Conservation (phyloP, 2,888 invertebrate genomes). For the Eilema sororculum region DNA sequence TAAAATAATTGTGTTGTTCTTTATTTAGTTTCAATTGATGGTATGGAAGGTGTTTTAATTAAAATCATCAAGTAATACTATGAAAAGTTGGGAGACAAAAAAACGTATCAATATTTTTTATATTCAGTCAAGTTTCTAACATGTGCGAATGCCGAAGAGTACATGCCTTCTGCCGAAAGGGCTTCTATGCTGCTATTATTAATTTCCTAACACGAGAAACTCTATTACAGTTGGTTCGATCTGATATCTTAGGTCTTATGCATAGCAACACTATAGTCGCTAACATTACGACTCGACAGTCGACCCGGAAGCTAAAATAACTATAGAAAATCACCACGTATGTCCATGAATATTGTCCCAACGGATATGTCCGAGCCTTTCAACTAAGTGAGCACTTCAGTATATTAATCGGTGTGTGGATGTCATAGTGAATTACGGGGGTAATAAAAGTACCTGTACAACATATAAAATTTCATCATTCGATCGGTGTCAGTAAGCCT, state of each 20-base stretch:
- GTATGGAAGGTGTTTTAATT: too few species aligned
- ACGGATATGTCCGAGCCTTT: neutral
- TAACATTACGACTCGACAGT: neutral
- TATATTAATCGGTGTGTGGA: neutral
- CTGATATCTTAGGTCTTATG: neutral
- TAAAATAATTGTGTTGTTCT: too few species aligned
- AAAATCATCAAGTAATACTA: too few species aligned
- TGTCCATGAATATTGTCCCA: neutral
- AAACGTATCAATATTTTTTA: neutral
- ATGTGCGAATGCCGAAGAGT: neutral
- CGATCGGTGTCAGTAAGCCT: constrained; percentile 17
- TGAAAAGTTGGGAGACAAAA: neutral
- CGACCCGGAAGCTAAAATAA: neutral
- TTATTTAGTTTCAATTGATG: too few species aligned
- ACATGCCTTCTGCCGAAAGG: too few species aligned
- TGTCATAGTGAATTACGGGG: constrained; percentile 3
- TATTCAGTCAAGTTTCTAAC: neutral
- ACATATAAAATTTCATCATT: constrained; percentile 19
- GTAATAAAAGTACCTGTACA: constrained; percentile 17
- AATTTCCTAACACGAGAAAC: neutral
- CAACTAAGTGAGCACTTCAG: neutral
- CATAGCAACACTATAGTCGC: neutral
- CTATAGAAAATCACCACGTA: neutral
- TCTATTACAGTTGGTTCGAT: neutral
- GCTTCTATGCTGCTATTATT: neutral